Percentiles rank a stretch among this genome's conserved stretches.
These are phyloP conservation scores for Sciaenops ocellatus DNA, from an alignment of 2,797 vertebrate genomes.

Conservation along the genomic window DNA sequence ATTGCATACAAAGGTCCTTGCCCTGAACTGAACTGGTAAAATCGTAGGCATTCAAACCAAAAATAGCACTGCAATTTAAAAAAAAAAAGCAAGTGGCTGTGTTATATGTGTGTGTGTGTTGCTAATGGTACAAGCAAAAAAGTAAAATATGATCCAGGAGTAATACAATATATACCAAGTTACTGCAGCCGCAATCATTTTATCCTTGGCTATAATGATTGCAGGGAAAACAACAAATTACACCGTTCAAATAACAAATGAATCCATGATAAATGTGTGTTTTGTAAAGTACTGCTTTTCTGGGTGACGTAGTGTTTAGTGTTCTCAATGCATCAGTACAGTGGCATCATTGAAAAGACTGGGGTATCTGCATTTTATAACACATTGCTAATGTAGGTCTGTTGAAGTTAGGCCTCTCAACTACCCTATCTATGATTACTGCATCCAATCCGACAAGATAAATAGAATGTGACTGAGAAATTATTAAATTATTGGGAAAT, in stretches of 20 bases:
- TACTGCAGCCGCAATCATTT: background rate
- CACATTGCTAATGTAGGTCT: background rate
- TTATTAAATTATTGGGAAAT: background rate
- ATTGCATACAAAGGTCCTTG: constrained; percentile 26
- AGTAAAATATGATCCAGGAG: background rate
- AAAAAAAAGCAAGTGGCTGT: constrained; percentile 14
- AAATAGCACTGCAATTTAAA: constrained; percentile 21
- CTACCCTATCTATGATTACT: background rate
- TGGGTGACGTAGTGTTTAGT: background rate
- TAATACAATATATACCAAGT: background rate
- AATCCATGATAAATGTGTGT: background rate
- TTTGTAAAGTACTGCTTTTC: background rate
- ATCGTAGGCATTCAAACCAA: constrained; percentile 18
- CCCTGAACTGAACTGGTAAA: constrained; percentile 6
- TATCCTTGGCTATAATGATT: background rate
- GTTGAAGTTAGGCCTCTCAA: background rate
- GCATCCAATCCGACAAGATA: background rate
- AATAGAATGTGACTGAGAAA: background rate
- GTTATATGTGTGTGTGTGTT: background rate
- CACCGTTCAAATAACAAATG: background rate
- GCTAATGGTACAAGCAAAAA: background rate
- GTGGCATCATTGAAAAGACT: background rate
- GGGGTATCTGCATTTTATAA: background rate
- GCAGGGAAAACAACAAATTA: background rate
- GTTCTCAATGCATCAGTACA: too few relatives aligned